Base-by-base conservation (phyloP, 1,140 invertebrate species). In the Drosophila equinoxialis region DNA sequence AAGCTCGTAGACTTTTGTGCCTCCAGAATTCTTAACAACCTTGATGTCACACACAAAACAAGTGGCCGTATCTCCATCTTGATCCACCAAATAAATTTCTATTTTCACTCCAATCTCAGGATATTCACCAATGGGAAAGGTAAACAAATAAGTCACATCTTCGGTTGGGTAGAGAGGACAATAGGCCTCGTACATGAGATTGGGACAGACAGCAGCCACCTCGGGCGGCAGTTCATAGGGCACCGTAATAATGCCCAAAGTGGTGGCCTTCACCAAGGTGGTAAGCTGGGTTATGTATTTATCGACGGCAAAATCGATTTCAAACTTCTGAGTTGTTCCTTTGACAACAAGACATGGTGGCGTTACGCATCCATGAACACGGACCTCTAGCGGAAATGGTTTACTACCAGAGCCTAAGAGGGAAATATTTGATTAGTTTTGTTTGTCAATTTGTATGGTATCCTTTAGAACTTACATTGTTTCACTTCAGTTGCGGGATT, bases 11-110 rank as follows among this genome's bases (percentile, higher is more conserved):
- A 73, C 11, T 8, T 74, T 55, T 6, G 13, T 62, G 23, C 42
- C 35, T 8, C 57, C 63, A 7, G 57, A 39, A 1, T 59, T 68
- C 54, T 90, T 90, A 35, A 84, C 90, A 6, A 91, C 90, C 62
- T 91, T 91, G 14, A 91, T 91, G 41, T 90, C 87, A 58, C 90
- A 91, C 0, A 77, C 60, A 20, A 91, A 91, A 63, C 90, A 91
- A 8, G 81, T 90, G 10, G 79, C 75, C 0, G 74, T 17, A 3
- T 85, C 83, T 3, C 48, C 39, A 67, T 91, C 81, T 68, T 91
- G 87, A 75, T 91, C 90, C 37, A 79, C 84, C 42, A 91, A n/a
- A 63, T 79, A 77, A 13, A 91, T 79, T 61, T 91, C 90, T 42
- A 91, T 80, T 45, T 87, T 91, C 0, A 87, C 82, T 33, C 84